Evolutionary conservation across 2,888 invertebrate species (phyloP).

Genomic region (Melanargia galathea): DNA sequence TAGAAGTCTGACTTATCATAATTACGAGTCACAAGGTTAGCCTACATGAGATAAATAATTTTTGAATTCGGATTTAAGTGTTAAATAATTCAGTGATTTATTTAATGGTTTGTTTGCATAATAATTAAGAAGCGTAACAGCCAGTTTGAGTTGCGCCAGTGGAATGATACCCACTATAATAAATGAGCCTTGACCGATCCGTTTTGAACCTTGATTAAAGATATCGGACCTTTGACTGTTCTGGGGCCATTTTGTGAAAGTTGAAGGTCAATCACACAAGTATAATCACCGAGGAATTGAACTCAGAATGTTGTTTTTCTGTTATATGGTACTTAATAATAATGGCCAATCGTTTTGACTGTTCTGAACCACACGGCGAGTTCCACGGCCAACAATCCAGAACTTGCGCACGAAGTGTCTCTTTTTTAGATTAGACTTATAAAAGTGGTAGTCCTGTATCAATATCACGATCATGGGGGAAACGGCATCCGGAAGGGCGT

Average conservation of each 20-base stretch:
- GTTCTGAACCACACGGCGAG: too few relatives aligned
- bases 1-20: too few relatives aligned
- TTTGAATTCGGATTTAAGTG: neutral
- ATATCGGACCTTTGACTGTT: conserved; percentile 21
- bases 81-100: neutral
- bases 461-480: too few relatives aligned
- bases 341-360: too few relatives aligned
- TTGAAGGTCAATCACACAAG: conserved; percentile 23
- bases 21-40: too few relatives aligned
- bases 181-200: conserved; percentile 30
- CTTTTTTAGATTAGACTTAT: too few relatives aligned
- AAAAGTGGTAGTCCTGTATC: too few relatives aligned
- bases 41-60: too few relatives aligned
- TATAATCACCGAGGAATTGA: neutral
- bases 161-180: neutral
- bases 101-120: neutral
- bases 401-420: too few relatives aligned
- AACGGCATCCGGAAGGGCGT: too few relatives aligned
- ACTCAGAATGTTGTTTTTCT: neutral
- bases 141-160: neutral
- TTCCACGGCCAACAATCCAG: too few relatives aligned
- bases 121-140: neutral
- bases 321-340: too few relatives aligned
- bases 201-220: conserved; percentile 22
- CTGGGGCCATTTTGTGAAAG: conserved; percentile 21